Conservation (phyloP, 2,797 vertebrate genomes). For the Tiaroga cobitis region DNA sequence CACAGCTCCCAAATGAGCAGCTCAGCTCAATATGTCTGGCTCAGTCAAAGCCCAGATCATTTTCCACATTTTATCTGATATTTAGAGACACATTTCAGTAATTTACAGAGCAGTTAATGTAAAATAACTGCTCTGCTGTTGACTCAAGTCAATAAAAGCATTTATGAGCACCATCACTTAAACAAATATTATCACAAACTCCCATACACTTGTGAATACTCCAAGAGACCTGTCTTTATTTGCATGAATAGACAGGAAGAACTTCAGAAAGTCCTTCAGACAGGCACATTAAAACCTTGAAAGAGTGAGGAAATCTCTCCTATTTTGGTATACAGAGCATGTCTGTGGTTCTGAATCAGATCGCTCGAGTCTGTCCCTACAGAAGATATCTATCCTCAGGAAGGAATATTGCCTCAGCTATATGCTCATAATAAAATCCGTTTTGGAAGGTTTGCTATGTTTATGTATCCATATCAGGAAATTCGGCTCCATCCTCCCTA, state of each 20-base stretch:
- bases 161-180: not conserved
- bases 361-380: not conserved
- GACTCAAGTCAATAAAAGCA: not conserved
- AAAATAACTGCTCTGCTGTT: not conserved
- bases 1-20: not conserved
- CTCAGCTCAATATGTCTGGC: not conserved
- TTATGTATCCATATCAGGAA: not conserved
- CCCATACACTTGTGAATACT: not conserved
- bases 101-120: not conserved
- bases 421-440: constrained; percentile 20
- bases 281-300: not conserved
- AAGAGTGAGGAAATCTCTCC: not conserved
- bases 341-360: constrained; percentile 3
- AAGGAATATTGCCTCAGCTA: not conserved
- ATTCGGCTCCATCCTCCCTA: not conserved
- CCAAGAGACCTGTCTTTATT: not conserved
- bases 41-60: not conserved
- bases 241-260: not conserved
- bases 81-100: not conserved
- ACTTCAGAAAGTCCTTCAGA: constrained; percentile 1
- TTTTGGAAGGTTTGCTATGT: too few species aligned
- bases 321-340: not conserved
- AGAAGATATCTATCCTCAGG: not conserved
- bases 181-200: not conserved
- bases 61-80: not conserved